Evolutionary conservation across 1,140 invertebrate species (phyloP).

Genomic region (Pogonomyrmex californicus): DNA sequence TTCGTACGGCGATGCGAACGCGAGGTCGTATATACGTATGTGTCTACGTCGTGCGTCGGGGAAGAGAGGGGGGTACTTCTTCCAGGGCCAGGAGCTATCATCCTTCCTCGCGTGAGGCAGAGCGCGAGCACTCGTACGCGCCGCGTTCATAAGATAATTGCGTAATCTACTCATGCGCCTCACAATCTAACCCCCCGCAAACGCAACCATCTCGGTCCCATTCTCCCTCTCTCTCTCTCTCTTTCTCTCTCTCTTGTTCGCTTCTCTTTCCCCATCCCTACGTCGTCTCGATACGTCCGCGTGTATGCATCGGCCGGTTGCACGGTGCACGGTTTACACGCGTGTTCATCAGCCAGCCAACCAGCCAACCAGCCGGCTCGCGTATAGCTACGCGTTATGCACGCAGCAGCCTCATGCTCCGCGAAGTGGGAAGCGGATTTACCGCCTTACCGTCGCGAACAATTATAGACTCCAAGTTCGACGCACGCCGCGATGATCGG

Average conservation of each 20-base stretch:
- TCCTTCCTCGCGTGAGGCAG: constrained; percentile 68
- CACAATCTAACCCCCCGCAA: constrained; percentile 79
- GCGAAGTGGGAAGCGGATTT: constrained; percentile 64
- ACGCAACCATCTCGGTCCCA: constrained; percentile 30
- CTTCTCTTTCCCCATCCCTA: not conserved
- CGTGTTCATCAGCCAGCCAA: constrained; percentile 29
- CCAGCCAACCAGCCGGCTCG: constrained; percentile 19
- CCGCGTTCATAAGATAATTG: constrained; percentile 83
- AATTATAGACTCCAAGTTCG: constrained; percentile 41
- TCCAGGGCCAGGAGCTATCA: constrained; percentile 61
- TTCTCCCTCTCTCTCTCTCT: too few relatives aligned
- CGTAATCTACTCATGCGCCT: constrained; percentile 79
- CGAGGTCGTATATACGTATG: constrained; percentile 25
- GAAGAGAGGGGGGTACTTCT: not conserved
- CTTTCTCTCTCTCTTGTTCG: not conserved
- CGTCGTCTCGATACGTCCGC: constrained; percentile 22
- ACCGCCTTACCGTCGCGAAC: constrained; percentile 51
- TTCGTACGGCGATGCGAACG: constrained; percentile 32
- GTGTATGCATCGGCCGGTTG: constrained; percentile 21
- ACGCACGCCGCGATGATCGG: constrained; percentile 21
- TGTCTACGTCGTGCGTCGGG: not conserved
- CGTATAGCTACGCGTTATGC: constrained; percentile 52
- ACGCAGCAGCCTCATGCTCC: constrained; percentile 66
- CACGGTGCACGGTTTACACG: constrained; percentile 24
- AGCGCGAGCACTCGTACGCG: constrained; percentile 75